Conservation (phyloP, 2,888 invertebrate species). For the Sabatieria punctata region DNA sequence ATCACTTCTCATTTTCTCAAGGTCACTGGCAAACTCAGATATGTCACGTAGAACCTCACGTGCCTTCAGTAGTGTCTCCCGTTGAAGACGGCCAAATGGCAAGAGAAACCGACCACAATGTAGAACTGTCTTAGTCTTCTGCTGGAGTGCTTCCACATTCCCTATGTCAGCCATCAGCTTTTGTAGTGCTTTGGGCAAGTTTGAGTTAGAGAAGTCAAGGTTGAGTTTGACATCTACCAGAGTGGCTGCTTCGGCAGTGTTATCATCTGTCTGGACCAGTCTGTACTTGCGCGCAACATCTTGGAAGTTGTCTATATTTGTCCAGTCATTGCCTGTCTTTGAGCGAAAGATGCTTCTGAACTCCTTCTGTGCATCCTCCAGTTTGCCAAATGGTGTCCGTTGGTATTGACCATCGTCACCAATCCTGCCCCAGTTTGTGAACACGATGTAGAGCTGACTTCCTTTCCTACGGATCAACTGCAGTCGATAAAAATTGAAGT, state of each 20-base stretch:
- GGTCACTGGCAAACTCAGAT: slow-evolving; percentile 18
- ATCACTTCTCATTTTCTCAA: background rate
- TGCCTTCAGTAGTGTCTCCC: slow-evolving; percentile 32
- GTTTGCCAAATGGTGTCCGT: slow-evolving; percentile 36
- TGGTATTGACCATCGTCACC: slow-evolving; percentile 38
- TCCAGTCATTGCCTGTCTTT: slow-evolving; percentile 40
- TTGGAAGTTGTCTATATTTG: slow-evolving; percentile 5
- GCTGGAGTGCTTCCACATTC: slow-evolving; percentile 17
- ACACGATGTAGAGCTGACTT: slow-evolving; percentile 37
- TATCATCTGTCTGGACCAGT: slow-evolving; percentile 33
- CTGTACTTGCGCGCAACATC: slow-evolving; percentile 33
- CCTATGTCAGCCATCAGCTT: slow-evolving; percentile 35
- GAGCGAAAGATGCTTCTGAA: slow-evolving; percentile 39
- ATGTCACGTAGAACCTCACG: slow-evolving; percentile 31
- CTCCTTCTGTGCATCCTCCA: slow-evolving; percentile 37
- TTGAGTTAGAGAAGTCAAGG: slow-evolving; percentile 30
- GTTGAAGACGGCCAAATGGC: slow-evolving; percentile 34
- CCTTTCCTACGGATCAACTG: slow-evolving; percentile 37
- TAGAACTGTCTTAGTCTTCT: slow-evolving; percentile 6
- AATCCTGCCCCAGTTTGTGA: slow-evolving; percentile 42
- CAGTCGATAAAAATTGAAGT: slow-evolving; percentile 42
- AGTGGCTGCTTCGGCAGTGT: slow-evolving; percentile 10
- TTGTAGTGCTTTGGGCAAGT: slow-evolving; percentile 28
- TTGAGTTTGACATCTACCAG: slow-evolving; percentile 26
- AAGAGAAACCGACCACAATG: slow-evolving; percentile 13